Conservation (phyloP, 2,888 invertebrate species). For the Phyto melanocephala region DNA sequence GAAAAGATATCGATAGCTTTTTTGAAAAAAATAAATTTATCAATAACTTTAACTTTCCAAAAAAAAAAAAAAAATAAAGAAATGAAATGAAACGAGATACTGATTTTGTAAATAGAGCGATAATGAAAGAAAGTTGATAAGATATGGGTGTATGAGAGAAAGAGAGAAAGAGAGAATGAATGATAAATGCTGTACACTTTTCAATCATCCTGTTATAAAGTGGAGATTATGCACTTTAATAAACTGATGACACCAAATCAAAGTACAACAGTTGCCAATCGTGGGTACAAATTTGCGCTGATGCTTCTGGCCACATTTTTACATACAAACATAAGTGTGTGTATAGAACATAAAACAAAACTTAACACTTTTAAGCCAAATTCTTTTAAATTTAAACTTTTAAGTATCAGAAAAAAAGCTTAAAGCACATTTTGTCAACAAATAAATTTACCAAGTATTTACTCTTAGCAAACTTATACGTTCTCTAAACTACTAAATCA, state of each 20-base stretch:
- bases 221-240: background rate
- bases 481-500: background rate
- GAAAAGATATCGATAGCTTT: background rate
- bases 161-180: no score
- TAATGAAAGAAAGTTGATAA: no score
- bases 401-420: slow-evolving; percentile 28
- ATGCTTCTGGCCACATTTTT: slow-evolving; percentile 66
- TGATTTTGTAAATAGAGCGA: background rate
- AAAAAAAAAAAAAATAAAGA: background rate
- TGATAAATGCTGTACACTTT: background rate
- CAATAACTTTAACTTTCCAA: background rate
- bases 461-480: background rate
- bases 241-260: background rate
- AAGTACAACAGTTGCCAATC: slow-evolving; percentile 28
- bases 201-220: slow-evolving; percentile 12
- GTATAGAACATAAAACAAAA: background rate
- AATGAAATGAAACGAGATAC: background rate
- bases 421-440: slow-evolving; percentile 9
- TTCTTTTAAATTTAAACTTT: slow-evolving; percentile 3
- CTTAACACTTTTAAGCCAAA: slow-evolving; percentile 24
- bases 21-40: background rate
- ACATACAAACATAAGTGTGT: background rate
- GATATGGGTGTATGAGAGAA: no score
- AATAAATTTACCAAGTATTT: background rate
- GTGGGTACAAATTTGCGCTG: slow-evolving; percentile 51